Evolutionary conservation across 2,797 vertebrate species (phyloP).

Genomic region (Loris lydekkerianus): DNA sequence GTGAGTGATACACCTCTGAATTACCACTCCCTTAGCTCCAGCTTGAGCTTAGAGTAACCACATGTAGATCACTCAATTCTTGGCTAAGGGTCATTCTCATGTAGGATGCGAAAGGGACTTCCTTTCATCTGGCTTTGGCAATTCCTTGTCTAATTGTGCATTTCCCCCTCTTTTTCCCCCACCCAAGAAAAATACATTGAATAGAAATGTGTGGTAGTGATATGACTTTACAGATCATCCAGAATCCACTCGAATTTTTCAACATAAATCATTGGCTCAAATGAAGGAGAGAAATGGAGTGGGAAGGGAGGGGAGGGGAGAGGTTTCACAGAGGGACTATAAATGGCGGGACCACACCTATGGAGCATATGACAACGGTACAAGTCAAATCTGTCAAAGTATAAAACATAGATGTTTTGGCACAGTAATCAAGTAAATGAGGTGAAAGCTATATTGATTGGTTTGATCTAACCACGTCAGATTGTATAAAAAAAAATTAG

Average conservation of each 20-base stretch:
- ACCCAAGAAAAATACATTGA: background rate
- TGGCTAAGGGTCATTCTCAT: background rate
- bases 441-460: no score
- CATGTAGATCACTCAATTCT: background rate
- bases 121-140: background rate
- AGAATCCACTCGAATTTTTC: background rate
- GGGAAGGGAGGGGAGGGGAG: no score
- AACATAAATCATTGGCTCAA: constrained; percentile 5
- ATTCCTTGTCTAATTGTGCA: background rate
- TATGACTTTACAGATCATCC: background rate
- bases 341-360: no score
- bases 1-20: background rate
- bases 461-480: no score
- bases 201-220: background rate
- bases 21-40: background rate
- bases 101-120: background rate
- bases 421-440: no score
- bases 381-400: no score
- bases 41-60: background rate
- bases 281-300: no score
- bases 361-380: no score
- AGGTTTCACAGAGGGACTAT: no score
- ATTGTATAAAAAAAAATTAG: no score
- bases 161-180: background rate
- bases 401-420: no score